Evolutionary conservation across 1,140 invertebrate species (phyloP).

Genomic region (Hylyphantes graminicola): DNA sequence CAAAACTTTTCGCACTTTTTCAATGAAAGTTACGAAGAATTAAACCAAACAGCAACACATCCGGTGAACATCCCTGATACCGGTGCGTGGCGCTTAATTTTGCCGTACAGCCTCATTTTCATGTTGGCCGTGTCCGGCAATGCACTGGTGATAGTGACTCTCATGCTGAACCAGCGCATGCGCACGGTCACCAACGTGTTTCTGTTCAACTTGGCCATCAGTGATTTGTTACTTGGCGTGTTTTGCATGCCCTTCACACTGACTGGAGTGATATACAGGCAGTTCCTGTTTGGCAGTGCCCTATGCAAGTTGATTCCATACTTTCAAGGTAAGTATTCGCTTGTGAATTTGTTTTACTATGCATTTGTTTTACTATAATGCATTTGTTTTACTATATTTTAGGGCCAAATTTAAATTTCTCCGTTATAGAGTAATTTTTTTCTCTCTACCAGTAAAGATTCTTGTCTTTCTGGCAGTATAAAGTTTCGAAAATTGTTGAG

Average conservation of each 20-base stretch:
- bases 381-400: no score
- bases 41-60: neutral
- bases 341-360: no score
- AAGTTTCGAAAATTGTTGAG: no score
- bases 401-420: no score
- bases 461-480: no score
- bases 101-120: constrained; percentile 67
- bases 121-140: constrained; percentile 68
- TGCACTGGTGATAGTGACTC: constrained; percentile 67
- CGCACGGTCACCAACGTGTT: constrained; percentile 70
- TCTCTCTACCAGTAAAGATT: no score
- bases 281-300: constrained; percentile 84
- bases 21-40: neutral
- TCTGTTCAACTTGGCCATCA: constrained; percentile 74
- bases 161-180: constrained; percentile 69
- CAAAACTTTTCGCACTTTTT: constrained; percentile 8
- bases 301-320: constrained; percentile 88
- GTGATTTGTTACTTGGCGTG: constrained; percentile 84
- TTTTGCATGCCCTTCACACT: constrained; percentile 90
- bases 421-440: no score
- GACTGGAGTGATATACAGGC: constrained; percentile 81
- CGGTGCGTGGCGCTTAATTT: constrained; percentile 52
- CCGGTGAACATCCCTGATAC: neutral
- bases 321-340: constrained; percentile 78
- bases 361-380: no score